These are phyloP conservation scores for Lichenostomus cassidix DNA, from an alignment of 2,113 vertebrate genomes.

Conservation along the genomic window DNA sequence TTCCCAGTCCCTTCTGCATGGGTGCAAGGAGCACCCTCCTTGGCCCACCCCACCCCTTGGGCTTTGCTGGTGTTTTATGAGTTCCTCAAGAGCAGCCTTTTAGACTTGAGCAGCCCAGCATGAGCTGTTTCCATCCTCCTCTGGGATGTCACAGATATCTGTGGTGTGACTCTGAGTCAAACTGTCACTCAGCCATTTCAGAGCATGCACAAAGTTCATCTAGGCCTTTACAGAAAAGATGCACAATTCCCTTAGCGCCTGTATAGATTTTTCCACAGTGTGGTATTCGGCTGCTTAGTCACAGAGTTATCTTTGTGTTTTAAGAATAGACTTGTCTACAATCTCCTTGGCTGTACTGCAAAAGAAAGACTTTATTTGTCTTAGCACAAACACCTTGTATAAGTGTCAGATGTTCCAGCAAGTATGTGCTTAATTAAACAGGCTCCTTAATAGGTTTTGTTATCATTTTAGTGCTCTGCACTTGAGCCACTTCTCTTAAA, in stretches of 20 bases:
- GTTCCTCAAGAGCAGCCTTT: not conserved
- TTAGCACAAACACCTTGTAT: conserved; percentile 1
- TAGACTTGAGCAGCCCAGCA: not conserved
- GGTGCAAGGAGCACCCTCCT: not conserved
- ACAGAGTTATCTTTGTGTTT: conserved; percentile 4
- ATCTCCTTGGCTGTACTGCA: not conserved
- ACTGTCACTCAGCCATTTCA: not conserved
- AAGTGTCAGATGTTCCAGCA: not conserved
- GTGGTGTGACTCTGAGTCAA: conserved; percentile 24
- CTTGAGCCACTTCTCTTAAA: not conserved
- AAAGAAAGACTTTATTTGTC: conserved; percentile 16
- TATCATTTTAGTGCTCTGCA: not conserved
- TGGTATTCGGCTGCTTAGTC: conserved; percentile 38
- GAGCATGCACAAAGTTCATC: not conserved
- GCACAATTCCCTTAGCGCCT: not conserved
- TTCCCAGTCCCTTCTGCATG: not conserved
- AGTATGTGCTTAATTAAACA: conserved; percentile 45
- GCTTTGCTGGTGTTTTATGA: not conserved
- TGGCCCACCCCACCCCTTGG: fast-evolving
- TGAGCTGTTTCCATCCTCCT: not conserved
- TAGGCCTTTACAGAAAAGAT: not conserved
- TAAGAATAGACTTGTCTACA: not conserved
- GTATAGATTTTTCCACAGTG: conserved; percentile 22
- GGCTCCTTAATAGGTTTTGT: conserved; percentile 31
- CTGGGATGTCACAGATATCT: not conserved